Evolutionary conservation across 2,888 invertebrate species (phyloP), one percentile per base, ranked within the genome.

Genomic region (Biston betularia): DNA sequence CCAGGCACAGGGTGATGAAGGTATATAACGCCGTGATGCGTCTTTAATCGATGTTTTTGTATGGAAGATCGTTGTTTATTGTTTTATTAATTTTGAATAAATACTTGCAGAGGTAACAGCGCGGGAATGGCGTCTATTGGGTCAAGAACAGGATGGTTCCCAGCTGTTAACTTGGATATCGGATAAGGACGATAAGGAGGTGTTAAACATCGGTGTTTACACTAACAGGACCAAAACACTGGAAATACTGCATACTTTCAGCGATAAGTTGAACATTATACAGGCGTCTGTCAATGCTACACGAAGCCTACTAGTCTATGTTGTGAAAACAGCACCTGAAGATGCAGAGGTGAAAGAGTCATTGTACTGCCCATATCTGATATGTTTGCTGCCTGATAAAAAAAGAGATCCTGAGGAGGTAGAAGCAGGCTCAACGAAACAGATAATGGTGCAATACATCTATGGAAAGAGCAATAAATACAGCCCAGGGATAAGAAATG

Each of bases 361-460:
- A 66, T 78, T 94, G 14, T 97, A 97, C 75, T 95, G 95, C 75
- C 95, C 96, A 8, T 95, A 91, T 80, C 84, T 97, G 59, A 90
- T 96, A 45, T 95, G 96, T 82, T 84, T 96, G 70, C 84, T 94
- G 73, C 87, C 91, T 57, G 88, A 89, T 63, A 86, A 92, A 77
- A 79, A 85, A 54, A 81, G 82, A 59, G 80, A 75, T 0, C 89
- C 92, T 3, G 83, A 86, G 49, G 84, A 85, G 56, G 81, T 94
- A 0, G 94, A 95, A 72, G 93, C 94, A 40, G 94, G 95, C 49
- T 95, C 95, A 42, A 89, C 94, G 0, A 96, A 96, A 67, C 97
- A 97, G 89, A 95, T 96, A 42, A 96, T 97, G 95, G 94, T 96
- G 59, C 97, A 97, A 81, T 97, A 97, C 94, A 93, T 97, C 10